These are phyloP conservation scores for Acanthopagrus latus DNA, from an alignment of 2,797 vertebrate genomes.

Conservation along the genomic window DNA sequence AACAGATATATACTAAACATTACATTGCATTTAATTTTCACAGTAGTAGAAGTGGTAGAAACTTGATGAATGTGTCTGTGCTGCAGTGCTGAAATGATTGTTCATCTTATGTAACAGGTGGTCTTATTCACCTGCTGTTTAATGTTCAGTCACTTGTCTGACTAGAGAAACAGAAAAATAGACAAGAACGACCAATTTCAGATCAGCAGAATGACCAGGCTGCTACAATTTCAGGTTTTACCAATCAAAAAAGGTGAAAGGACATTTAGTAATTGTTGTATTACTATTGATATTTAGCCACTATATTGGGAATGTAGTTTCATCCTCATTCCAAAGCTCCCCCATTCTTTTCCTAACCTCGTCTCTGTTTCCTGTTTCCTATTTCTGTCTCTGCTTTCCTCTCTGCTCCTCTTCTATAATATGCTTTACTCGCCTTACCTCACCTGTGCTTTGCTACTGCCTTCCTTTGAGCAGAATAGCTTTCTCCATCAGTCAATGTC, in stretches of 20 bases:
- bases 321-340: not conserved
- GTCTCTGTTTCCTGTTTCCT: not conserved
- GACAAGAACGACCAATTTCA: not conserved
- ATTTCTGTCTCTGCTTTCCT: not conserved
- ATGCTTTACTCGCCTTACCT: slow-evolving; percentile 26
- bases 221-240: not conserved
- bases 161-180: not conserved
- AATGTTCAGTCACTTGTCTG: not conserved
- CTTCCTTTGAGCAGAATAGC: slow-evolving; percentile 11
- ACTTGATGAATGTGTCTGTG: not conserved
- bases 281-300: not conserved
- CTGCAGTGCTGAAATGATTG: not conserved
- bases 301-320: not conserved
- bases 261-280: not conserved
- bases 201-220: not conserved
- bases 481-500: slow-evolving; percentile 38
- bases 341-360: not conserved
- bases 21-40: no score
- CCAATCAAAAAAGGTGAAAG: not conserved
- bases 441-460: slow-evolving; percentile 10
- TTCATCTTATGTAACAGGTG: not conserved
- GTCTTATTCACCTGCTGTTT: not conserved
- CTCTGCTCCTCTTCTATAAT: not conserved
- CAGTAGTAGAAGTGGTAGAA: no score
- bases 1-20: no score